These are phyloP conservation scores for Lineus longissimus DNA, from an alignment of 1,140 invertebrate species.

Conservation along the genomic window DNA sequence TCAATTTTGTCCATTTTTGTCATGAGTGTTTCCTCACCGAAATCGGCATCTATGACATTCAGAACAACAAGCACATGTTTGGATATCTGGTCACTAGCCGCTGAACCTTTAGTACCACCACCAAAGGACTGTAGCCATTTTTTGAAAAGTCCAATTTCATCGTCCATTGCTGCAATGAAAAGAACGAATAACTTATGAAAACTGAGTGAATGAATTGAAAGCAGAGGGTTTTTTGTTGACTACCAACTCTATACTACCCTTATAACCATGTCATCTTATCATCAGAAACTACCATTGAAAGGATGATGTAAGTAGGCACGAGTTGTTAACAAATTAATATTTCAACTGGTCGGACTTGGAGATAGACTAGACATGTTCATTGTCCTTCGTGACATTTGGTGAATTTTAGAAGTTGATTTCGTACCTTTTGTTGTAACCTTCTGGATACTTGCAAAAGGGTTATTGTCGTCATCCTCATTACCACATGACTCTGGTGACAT, in stretches of 20 bases:
- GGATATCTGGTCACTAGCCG: not conserved
- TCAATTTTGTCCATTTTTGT: not conserved
- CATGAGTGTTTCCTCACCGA: constrained; percentile 5
- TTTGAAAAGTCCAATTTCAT: not conserved
- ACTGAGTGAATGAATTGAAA: not conserved
- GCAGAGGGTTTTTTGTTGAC: not conserved
- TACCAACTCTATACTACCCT: not conserved
- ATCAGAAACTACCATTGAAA: constrained; percentile 2
- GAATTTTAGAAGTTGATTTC: not conserved
- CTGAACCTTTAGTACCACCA: not conserved
- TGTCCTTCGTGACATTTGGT: no score
- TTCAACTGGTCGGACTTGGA: no score
- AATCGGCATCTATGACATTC: not conserved
- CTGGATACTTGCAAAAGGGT: not conserved
- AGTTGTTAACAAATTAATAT: no score
- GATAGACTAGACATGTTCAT: no score
- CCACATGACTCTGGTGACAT: no score
- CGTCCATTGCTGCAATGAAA: not conserved
- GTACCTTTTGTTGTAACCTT: not conserved
- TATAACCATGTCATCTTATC: constrained; percentile 5
- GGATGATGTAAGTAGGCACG: no score
- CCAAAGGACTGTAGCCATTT: not conserved
- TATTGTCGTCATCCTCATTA: constrained; percentile 1
- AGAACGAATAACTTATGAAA: not conserved
- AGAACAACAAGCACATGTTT: not conserved